phyloP scores from a whole-genome alignment of 2,113 vertebrate genomes.

The Danionella cerebrum region DNA sequence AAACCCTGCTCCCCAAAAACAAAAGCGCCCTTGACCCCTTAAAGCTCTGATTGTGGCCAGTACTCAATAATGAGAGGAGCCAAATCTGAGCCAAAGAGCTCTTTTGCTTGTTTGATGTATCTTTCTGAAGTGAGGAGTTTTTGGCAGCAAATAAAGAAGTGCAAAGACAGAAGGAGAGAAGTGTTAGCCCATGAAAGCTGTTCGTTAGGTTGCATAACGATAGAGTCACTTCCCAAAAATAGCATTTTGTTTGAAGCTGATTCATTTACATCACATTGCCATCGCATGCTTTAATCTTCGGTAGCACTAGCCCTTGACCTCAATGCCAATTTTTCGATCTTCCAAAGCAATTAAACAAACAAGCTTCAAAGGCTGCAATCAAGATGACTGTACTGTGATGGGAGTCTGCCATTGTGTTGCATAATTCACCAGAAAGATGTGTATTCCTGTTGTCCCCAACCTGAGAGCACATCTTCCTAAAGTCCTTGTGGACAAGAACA shows the following conservation, averaged over 20 bases:
- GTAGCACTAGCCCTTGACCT: neutral
- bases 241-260: neutral
- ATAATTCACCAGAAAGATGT: conserved; percentile 41
- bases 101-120: conserved; percentile 21
- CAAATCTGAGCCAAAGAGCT: conserved; percentile 7
- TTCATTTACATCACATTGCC: conserved; percentile 18
- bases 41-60: conserved; percentile 11
- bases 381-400: neutral
- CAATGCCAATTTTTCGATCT: neutral
- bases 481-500: conserved; percentile 34
- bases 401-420: conserved; percentile 33
- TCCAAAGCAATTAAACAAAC: conserved; percentile 5
- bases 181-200: neutral
- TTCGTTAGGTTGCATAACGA: conserved; percentile 16
- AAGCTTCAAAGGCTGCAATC: neutral
- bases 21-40: conserved; percentile 33
- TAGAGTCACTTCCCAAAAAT: conserved; percentile 9
- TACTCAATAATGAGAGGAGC: neutral
- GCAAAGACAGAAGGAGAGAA: neutral
- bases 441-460: conserved; percentile 21
- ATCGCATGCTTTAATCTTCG: conserved; percentile 3
- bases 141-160: neutral
- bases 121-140: conserved; percentile 18
- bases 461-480: conserved; percentile 14
- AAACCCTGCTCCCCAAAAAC: conserved; percentile 21